phyloP scores from a whole-genome alignment of 2,888 invertebrate species.

The Smittia aterrima region DNA sequence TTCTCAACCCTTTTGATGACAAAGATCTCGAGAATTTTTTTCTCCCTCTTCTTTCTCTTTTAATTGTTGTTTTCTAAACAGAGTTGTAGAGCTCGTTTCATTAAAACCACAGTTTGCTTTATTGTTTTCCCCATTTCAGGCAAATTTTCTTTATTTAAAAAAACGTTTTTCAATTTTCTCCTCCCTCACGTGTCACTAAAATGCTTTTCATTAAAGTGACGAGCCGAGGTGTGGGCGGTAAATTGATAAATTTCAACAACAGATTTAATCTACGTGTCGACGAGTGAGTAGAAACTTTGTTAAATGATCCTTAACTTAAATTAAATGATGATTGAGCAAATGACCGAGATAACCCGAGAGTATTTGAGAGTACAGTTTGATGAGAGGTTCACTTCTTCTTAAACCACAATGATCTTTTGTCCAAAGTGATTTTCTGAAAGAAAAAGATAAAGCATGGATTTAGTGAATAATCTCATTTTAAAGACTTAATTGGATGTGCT shows the following conservation, averaged over 20 bases:
- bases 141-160: no score
- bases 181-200: not conserved
- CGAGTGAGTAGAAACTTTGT: not conserved
- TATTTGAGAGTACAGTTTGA: conserved; percentile 2
- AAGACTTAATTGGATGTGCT: no score
- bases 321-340: conserved; percentile 11
- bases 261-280: not conserved
- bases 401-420: conserved; percentile 2
- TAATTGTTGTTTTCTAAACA: no score
- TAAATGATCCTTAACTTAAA: not conserved
- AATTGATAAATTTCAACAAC: conserved; percentile 1
- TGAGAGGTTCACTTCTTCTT: not conserved
- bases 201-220: not conserved
- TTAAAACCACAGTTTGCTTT: no score
- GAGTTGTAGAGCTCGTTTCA: no score
- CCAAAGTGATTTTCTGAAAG: not conserved
- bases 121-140: no score
- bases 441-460: not conserved
- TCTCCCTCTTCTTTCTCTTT: no score
- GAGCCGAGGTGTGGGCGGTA: not conserved
- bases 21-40: no score
- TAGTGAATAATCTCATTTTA: no score
- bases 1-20: no score
- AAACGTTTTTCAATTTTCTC: no score
- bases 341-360: not conserved